Conservation (phyloP, 1,140 invertebrate species). For the Drosophila suzukii region DNA sequence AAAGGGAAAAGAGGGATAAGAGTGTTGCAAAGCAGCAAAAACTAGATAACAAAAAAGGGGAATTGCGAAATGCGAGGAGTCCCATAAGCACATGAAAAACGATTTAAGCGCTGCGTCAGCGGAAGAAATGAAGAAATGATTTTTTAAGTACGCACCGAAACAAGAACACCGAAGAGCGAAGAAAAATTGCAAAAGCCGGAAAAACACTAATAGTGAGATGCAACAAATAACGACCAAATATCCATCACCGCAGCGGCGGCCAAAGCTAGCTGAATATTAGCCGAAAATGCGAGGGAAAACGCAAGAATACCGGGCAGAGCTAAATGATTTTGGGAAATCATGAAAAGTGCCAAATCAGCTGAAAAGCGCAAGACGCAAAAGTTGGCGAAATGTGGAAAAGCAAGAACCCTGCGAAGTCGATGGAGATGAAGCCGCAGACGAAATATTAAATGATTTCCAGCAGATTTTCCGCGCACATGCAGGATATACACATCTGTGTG, state of each 20-base stretch:
- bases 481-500: background rate
- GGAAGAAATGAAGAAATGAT: conserved; percentile 69
- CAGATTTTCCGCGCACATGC: conserved; percentile 45
- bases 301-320: conserved; percentile 14
- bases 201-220: conserved; percentile 34
- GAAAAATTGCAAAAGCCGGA: background rate
- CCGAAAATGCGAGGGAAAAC: conserved; percentile 1
- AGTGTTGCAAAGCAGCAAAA: conserved; percentile 8
- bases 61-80: conserved; percentile 3
- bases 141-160: conserved; percentile 58
- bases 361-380: conserved; percentile 15
- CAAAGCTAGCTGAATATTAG: conserved; percentile 11
- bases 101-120: conserved; percentile 63
- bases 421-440: conserved; percentile 26
- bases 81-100: conserved; percentile 32
- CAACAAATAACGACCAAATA: conserved; percentile 69
- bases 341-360: conserved; percentile 64
- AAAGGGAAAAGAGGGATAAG: background rate
- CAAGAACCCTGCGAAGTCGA: background rate
- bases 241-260: conserved; percentile 48
- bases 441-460: conserved; percentile 69
- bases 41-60: background rate
- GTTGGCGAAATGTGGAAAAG: background rate
- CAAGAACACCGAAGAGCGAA: conserved; percentile 13
- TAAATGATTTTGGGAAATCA: conserved; percentile 57